These are phyloP conservation scores for Cliona cf. orientalis DNA, from an alignment of 37 sponge, comb jelly and placozoan species.

Conservation along the genomic window DNA sequence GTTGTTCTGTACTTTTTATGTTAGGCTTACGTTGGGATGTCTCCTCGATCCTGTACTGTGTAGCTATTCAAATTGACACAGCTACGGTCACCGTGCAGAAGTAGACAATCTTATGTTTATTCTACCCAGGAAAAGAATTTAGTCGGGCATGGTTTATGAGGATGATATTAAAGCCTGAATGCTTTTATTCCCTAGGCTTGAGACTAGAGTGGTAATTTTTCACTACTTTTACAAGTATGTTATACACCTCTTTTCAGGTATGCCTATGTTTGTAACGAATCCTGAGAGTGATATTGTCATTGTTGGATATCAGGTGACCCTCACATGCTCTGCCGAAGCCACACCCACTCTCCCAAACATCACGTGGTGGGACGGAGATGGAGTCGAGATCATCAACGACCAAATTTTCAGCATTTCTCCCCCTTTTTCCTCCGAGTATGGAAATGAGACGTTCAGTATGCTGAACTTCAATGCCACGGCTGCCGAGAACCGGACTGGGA, in stretches of 20 bases:
- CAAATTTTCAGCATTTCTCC: not conserved
- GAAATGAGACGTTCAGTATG: not conserved
- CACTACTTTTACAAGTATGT: no score
- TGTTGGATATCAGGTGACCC: no score
- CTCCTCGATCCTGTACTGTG: not conserved
- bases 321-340: not conserved
- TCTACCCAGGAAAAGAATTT: not conserved
- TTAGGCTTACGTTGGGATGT: not conserved
- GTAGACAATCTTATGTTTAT: not conserved
- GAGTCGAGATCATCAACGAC: not conserved
- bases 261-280: no score
- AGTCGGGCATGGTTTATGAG: no score
- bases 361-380: slow-evolving; percentile 20
- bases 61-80: not conserved
- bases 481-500: not conserved
- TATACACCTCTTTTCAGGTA: no score
- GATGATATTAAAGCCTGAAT: no score
- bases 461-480: slow-evolving; percentile 4
- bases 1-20: not conserved
- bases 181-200: no score
- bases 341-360: slow-evolving; percentile 9
- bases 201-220: no score
- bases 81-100: not conserved
- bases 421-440: not conserved
- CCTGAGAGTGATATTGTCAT: no score